Base-by-base conservation (phyloP, 64 coral and sea anemone genomes). In the Actinia equina region DNA sequence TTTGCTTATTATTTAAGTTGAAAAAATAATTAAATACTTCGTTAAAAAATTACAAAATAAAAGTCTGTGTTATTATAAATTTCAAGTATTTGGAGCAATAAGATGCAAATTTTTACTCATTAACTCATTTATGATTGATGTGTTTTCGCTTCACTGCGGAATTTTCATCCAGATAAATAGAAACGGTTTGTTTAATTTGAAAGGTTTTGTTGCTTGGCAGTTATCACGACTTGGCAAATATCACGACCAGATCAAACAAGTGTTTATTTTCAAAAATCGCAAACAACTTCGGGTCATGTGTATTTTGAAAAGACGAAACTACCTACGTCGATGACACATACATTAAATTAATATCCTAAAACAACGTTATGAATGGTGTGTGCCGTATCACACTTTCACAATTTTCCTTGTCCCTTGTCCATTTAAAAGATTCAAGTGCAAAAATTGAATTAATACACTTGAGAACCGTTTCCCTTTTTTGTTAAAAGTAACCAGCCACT, bases 151-250 rank as follows among this genome's bases (percentile, higher is more conserved):
- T 13, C 25, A 30, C 9, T 74, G 30, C 30, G 30, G 69, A 74
- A 74, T 41, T 26, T 69, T 74, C 69, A 41, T 41, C 23, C 69
- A 8, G 10, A 18, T 74, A 74, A 74, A 74, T 41, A 41, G 26
- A 74, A 74, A 74, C 26, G n/a, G 69, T 74, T 74, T 74, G 69
- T 74, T 74, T 74, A 26, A 74, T 41, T 74, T 74, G 26, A 14
- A 74, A 74, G 69, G 9, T 74, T 41, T 74, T 74, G 69, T 74
- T 74, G 25, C 69, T 41, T 74, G 69, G 69, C 69, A 74, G 69
- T 15, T 30, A 37, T 37, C 30, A 37, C 30, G 30, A 37, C 30
- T 37, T 37, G 30, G 25, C 27, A 74, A 65, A 65, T 10, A 7
- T n/a, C 19, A 65, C n/a, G 6, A 23, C 20, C 7, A 65, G 7